Base-by-base conservation (phyloP, 1,140 invertebrate species). In the Drosophila tsacasi region DNA sequence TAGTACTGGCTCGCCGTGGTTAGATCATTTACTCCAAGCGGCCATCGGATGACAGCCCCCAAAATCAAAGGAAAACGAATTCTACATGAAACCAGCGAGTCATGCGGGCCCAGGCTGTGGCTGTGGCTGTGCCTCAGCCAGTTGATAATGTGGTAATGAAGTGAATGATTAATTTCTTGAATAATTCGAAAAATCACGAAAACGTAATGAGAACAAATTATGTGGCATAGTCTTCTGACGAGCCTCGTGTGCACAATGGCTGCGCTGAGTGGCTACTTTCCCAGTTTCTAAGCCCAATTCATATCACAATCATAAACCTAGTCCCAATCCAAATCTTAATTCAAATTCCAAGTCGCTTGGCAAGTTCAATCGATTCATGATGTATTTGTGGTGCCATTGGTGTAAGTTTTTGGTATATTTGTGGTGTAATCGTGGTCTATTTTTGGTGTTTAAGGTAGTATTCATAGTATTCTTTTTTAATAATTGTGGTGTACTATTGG, bases 141-240 rank as follows among this genome's bases (percentile, higher is more conserved):
- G 65, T 15, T 73, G 67, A 79, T 82, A 83, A 83, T 79, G 80
- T 69, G 75, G 60, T 81, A 85, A 84, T 75, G 82, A 84, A 85
- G 49, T 54, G 47, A 84, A 82, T 85, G 82, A 84, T 86, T 84
- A 86, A 84, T 84, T 84, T 86, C 79, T 66, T 52, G 39, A 77
- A 73, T 69, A 81, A 73, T 84, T 80, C 64, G 62, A 61, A 72
- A 84, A 72, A 84, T 83, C 50, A 76, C 69, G 66, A 62, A 74
- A 74, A 73, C 40, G 64, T 64, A 79, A 83, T 83, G 75, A 64
- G 60, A 82, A 82, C 80, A 74, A 63, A 82, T 83, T 83, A 78
- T 69, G 63, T 68, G 63, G 55, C 73, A 35, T 52, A 13, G 55
- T 65, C 57, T 25, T 61, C 52, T n/a, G 62, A 40, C 37, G 25